A percentile compares a stretch with the other conserved stretches of the same genome.
phyloP scores from a whole-genome alignment of 1,140 invertebrate genomes.

The Zaprionus tsacasi region DNA sequence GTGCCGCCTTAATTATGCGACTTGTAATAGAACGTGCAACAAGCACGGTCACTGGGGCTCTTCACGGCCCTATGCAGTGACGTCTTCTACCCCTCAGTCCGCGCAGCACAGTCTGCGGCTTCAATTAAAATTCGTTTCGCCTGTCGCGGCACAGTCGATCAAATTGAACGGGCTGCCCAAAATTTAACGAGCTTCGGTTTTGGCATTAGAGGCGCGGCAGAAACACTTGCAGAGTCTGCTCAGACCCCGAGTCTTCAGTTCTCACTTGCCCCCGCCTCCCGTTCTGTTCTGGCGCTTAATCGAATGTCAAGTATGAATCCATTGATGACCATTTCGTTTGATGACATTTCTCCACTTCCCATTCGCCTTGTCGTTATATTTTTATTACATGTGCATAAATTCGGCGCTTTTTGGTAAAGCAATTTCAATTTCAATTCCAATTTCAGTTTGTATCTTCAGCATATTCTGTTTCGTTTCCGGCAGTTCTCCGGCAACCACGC shows the following conservation, averaged over 20 bases:
- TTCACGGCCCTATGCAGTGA: conserved; percentile 17
- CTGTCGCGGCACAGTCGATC: conserved; percentile 45
- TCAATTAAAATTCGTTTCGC: conserved; percentile 81
- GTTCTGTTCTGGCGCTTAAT: conserved; percentile 47
- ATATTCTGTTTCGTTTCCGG: conserved; percentile 26
- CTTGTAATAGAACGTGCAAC: conserved; percentile 56
- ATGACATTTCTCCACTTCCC: conserved; percentile 49
- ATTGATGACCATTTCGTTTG: conserved; percentile 71
- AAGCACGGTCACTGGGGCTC: conserved; percentile 6
- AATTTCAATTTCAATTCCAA: conserved; percentile 52
- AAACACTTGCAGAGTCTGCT: not conserved
- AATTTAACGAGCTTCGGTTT: conserved; percentile 57
- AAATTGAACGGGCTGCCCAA: conserved; percentile 62
- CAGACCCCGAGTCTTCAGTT: not conserved
- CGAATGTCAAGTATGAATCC: conserved; percentile 80
- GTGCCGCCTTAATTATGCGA: conserved; percentile 75
- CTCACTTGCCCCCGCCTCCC: conserved; percentile 6
- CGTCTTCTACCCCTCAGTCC: conserved; percentile 43
- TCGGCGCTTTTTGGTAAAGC: conserved; percentile 57
- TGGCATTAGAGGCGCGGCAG: conserved; percentile 43
- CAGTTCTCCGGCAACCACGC: conserved; percentile 50
- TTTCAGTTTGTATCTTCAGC: conserved; percentile 37
- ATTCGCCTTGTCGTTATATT: conserved; percentile 4
- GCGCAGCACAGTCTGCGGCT: conserved; percentile 58
- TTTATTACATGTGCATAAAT: conserved; percentile 70